phyloP scores from a whole-genome alignment of 2,888 invertebrate genomes.

The Acutogordius australiensis region DNA sequence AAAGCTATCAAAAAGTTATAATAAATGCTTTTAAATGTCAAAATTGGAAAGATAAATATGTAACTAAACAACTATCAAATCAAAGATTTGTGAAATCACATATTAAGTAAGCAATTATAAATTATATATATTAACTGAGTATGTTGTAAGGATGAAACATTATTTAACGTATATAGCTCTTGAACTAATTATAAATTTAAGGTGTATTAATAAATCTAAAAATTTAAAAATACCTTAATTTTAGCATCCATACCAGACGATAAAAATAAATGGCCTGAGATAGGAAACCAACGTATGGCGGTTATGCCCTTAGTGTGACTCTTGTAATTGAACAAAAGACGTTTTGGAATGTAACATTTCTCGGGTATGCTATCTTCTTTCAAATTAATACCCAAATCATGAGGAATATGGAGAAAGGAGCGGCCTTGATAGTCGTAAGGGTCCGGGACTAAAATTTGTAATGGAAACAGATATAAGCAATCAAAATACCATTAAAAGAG shows the following conservation, averaged over 20 bases:
- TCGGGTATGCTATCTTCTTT: slow-evolving; percentile 60
- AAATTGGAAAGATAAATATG: too few species aligned
- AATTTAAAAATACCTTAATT: slow-evolving; percentile 38
- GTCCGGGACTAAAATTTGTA: slow-evolving; percentile 45
- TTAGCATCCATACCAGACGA: slow-evolving; percentile 87
- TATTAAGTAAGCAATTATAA: too few species aligned
- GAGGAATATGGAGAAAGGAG: slow-evolving; percentile 66
- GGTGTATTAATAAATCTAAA: background rate
- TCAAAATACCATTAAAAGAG: too few species aligned
- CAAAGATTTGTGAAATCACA: too few species aligned
- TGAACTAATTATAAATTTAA: too few species aligned
- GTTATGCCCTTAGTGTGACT: slow-evolving; percentile 89
- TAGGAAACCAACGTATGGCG: slow-evolving; percentile 70
- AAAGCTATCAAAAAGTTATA: too few species aligned
- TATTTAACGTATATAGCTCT: too few species aligned
- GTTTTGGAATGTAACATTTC: slow-evolving; percentile 77
- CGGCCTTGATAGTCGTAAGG: slow-evolving; percentile 80
- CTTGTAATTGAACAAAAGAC: slow-evolving; percentile 74
- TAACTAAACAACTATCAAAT: too few species aligned
- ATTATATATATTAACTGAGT: too few species aligned
- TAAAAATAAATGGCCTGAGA: slow-evolving; percentile 64
- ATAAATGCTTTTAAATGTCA: too few species aligned
- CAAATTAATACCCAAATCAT: slow-evolving; percentile 62
- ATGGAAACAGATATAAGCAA: too few species aligned
- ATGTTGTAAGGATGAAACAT: too few species aligned